Conservation (phyloP, 1,140 invertebrate species). For the Scaptomyza hsui region DNA sequence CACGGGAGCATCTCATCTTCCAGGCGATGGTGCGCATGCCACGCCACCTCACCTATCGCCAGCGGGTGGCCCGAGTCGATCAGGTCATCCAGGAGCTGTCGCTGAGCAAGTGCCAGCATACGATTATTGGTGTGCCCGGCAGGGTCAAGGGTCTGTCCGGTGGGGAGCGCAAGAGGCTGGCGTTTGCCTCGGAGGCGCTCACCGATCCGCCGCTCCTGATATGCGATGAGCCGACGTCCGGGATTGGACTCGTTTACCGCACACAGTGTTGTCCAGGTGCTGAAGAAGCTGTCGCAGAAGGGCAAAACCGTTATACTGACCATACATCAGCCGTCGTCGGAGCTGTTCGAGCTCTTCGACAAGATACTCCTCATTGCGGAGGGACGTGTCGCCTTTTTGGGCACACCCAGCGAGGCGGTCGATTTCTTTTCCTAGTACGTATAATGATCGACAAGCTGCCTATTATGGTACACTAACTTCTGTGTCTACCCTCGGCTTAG, state of each 20-base stretch:
- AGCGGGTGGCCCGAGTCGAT: slow-evolving; percentile 93
- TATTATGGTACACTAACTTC: too few relatives aligned
- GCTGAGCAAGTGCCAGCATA: slow-evolving; percentile 93
- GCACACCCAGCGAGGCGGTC: slow-evolving; percentile 90
- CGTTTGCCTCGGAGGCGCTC: slow-evolving; percentile 97
- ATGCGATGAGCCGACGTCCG: slow-evolving; percentile 98
- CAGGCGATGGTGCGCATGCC: slow-evolving; percentile 98
- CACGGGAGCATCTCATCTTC: slow-evolving; percentile 94
- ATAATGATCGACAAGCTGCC: not conserved
- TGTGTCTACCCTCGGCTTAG: slow-evolving; percentile 84
- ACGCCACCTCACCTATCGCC: slow-evolving; percentile 88
- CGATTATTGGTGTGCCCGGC: slow-evolving; percentile 94
- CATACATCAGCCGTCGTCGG: slow-evolving; percentile 98
- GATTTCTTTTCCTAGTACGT: slow-evolving; percentile 93
- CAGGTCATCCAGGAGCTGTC: slow-evolving; percentile 92
- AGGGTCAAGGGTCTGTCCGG: slow-evolving; percentile 96
- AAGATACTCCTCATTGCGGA: slow-evolving; percentile 95
- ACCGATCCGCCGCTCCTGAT: slow-evolving; percentile 98
- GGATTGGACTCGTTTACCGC: slow-evolving; percentile 94
- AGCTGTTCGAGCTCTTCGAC: slow-evolving; percentile 96
- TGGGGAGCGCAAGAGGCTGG: slow-evolving; percentile 97
- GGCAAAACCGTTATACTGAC: slow-evolving; percentile 97
- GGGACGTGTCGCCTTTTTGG: slow-evolving; percentile 95
- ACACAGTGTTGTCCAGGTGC: slow-evolving; percentile 93
- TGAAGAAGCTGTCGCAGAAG: slow-evolving; percentile 91